Percentiles rank a stretch among this genome's conserved stretches.
These are phyloP conservation scores for Hypomecis atomaria DNA, from an alignment of 2,888 invertebrate species.

Conservation along the genomic window DNA sequence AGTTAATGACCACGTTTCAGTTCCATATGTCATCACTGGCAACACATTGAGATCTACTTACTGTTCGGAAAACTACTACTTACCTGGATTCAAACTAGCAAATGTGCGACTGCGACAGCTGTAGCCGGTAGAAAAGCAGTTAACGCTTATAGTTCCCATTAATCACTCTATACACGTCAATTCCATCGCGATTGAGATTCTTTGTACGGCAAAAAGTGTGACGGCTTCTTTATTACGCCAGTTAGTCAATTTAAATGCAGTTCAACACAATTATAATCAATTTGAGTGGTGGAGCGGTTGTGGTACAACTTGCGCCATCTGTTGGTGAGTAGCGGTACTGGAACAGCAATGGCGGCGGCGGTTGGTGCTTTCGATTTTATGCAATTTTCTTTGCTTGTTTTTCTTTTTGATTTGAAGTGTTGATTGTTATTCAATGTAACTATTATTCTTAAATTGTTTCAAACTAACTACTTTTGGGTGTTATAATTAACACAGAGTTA, in stretches of 20 bases:
- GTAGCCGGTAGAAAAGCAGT: not conserved
- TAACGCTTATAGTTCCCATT: conserved; percentile 30
- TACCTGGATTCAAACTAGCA: too few relatives aligned
- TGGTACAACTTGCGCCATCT: conserved; percentile 64
- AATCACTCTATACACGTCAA: conserved; percentile 52
- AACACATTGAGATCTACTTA: too few relatives aligned
- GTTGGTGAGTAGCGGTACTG: conserved; percentile 61
- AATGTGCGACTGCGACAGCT: too few relatives aligned
- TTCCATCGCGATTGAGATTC: conserved; percentile 39
- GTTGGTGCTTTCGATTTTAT: not conserved
- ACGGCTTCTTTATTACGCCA: conserved; percentile 27
- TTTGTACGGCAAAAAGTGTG: conserved; percentile 37
- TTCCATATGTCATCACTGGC: too few relatives aligned
- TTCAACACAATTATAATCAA: conserved; percentile 65
- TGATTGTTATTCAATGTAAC: not conserved
- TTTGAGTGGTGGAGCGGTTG: conserved; percentile 36
- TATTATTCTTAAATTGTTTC: too few relatives aligned
- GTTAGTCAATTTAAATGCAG: conserved; percentile 50
- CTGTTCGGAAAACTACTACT: too few relatives aligned
- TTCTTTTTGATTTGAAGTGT: not conserved
- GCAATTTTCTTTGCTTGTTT: not conserved
- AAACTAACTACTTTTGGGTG: too few relatives aligned
- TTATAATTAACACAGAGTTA: too few relatives aligned
- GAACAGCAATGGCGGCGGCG: conserved; percentile 10
- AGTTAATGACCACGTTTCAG: too few relatives aligned